A percentile compares a stretch with the other conserved stretches of the same genome.
These are phyloP conservation scores for Ormia ochracea DNA, from an alignment of 2,888 invertebrate genomes.

Conservation along the genomic window DNA sequence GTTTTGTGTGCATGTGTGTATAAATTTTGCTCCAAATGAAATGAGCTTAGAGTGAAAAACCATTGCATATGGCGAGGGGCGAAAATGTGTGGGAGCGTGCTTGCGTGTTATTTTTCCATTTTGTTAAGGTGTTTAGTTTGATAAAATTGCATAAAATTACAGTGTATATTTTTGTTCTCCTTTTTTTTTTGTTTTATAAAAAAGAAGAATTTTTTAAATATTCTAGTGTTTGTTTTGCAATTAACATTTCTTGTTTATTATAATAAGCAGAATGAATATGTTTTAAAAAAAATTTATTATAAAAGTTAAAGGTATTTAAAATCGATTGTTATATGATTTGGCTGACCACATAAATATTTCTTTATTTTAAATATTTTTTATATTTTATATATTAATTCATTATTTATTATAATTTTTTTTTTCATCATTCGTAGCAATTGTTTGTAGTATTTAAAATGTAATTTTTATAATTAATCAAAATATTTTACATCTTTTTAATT, in stretches of 20 bases:
- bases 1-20: background rate
- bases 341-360: no score
- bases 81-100: background rate
- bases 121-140: conserved; percentile 36
- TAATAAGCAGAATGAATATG: no score
- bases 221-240: conserved; percentile 36
- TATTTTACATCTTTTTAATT: no score
- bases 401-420: no score
- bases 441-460: no score
- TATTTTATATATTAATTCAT: no score
- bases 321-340: no score
- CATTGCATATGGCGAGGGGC: conserved; percentile 6
- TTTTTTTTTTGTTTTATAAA: background rate
- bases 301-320: no score
- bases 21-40: conserved; percentile 10
- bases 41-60: background rate
- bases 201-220: background rate
- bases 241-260: background rate
- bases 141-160: conserved; percentile 43
- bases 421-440: no score
- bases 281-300: no score
- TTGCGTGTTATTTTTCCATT: background rate
- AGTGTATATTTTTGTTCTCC: conserved; percentile 35
- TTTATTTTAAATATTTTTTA: no score
- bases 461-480: no score